phyloP scores from a whole-genome alignment of 2,113 vertebrate genomes.

The Tor tambroides region DNA sequence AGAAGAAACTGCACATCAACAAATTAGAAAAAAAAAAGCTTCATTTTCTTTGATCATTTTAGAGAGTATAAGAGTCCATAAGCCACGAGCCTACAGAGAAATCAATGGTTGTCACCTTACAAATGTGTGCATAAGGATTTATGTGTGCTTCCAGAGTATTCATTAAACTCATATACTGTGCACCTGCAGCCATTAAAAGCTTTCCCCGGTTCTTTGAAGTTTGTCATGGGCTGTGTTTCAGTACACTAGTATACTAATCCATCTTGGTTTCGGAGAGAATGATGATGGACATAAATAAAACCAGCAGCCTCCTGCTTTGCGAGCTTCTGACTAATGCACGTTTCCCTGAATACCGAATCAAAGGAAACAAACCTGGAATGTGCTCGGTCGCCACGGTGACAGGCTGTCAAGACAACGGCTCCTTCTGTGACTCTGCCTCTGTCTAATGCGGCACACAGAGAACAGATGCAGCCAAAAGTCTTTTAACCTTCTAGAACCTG shows the following conservation, averaged over 20 bases:
- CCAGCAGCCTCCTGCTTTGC: slow-evolving; percentile 55
- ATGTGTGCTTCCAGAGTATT: slow-evolving; percentile 31
- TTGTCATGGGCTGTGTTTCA: slow-evolving; percentile 39
- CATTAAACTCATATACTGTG: slow-evolving; percentile 18
- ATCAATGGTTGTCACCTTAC: slow-evolving; percentile 29
- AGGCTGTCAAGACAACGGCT: slow-evolving; percentile 47
- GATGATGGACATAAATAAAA: slow-evolving; percentile 66
- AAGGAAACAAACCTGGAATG: slow-evolving; percentile 63
- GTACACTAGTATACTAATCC: slow-evolving; percentile 61
- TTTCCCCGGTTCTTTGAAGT: slow-evolving; percentile 31
- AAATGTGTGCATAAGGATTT: slow-evolving; percentile 39
- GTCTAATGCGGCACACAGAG: slow-evolving; percentile 23
- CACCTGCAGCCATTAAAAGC: slow-evolving; percentile 47
- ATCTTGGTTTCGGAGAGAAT: slow-evolving; percentile 62
- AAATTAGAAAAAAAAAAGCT: not conserved
- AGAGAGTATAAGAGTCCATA: not conserved
- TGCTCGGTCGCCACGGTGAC: slow-evolving; percentile 49
- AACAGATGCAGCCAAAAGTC: slow-evolving; percentile 15
- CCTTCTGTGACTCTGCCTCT: slow-evolving; percentile 14
- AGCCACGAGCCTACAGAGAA: not conserved
- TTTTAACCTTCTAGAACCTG: not conserved
- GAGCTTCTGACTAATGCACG: slow-evolving; percentile 65
- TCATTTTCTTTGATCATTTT: not conserved
- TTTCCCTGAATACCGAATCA: slow-evolving; percentile 69
- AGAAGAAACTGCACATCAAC: not conserved